These are phyloP conservation scores for Helarctos malayanus DNA, from an alignment of 2,797 vertebrate species.

Conservation along the genomic window DNA sequence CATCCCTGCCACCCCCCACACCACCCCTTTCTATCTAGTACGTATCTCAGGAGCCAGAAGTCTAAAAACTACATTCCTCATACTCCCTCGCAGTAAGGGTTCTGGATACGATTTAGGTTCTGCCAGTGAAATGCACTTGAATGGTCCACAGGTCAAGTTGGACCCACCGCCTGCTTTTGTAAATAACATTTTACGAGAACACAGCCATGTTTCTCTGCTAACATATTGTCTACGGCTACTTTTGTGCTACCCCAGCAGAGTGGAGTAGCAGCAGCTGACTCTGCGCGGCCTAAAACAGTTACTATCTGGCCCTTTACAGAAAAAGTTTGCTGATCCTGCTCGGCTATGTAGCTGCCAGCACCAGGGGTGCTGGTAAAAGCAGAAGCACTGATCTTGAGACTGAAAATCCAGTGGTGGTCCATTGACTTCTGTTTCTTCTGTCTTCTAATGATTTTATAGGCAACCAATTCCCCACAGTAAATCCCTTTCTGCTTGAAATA, in stretches of 20 bases:
- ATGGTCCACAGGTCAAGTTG: background rate
- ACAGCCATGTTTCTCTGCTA: slow-evolving; percentile 8
- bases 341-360: background rate
- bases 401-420: background rate
- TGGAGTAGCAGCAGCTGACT: background rate
- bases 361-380: background rate
- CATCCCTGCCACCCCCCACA: background rate
- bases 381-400: background rate
- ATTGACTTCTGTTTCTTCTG: background rate
- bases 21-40: background rate
- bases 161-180: background rate
- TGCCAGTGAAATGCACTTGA: background rate
- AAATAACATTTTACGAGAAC: background rate
- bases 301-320: background rate
- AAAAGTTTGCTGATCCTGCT: background rate
- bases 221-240: background rate
- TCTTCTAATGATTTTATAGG: background rate
- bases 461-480: background rate
- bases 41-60: background rate
- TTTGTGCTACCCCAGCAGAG: background rate
- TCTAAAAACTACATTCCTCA: background rate
- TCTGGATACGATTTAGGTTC: background rate
- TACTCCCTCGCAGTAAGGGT: background rate
- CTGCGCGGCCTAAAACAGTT: background rate
- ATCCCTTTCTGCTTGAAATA: slow-evolving; percentile 39